Percentiles rank a stretch among this genome's conserved stretches.
phyloP scores from a whole-genome alignment of 2,888 invertebrate genomes.

The Pantelozetes paolii region DNA sequence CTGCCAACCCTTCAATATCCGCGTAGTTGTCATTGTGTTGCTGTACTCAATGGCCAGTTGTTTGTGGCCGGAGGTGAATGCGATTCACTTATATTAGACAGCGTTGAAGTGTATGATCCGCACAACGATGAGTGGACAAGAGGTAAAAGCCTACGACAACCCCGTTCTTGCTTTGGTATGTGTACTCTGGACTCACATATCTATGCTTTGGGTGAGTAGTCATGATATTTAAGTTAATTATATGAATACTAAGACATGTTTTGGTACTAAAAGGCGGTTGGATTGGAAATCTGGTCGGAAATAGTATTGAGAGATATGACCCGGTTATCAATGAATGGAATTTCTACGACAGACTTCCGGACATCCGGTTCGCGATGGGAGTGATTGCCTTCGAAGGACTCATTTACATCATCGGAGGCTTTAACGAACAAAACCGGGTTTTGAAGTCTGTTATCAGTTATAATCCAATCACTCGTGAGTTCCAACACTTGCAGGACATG shows the following conservation, averaged over 20 bases:
- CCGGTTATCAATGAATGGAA: conserved; percentile 73
- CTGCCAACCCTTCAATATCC: conserved; percentile 76
- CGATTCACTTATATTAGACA: conserved; percentile 52
- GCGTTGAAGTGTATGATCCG: conserved; percentile 52
- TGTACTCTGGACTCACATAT: conserved; percentile 75
- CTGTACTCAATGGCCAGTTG: conserved; percentile 74
- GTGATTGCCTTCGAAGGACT: conserved; percentile 75
- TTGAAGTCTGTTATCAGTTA: conserved; percentile 51
- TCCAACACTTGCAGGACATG: conserved; percentile 72
- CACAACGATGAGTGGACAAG: conserved; percentile 48
- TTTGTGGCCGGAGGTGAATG: conserved; percentile 80
- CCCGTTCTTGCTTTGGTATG: conserved; percentile 82
- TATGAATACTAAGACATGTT: too few relatives aligned
- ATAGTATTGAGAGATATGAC: conserved; percentile 80
- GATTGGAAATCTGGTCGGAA: conserved; percentile 86
- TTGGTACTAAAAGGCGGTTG: too few relatives aligned
- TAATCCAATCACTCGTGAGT: conserved; percentile 70
- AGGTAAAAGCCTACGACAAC: conserved; percentile 50
- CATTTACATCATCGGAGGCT: conserved; percentile 84
- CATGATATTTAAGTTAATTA: too few relatives aligned
- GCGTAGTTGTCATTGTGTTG: conserved; percentile 80
- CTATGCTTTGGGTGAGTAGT: conserved; percentile 85
- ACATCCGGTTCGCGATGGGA: conserved; percentile 86
- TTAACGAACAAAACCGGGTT: conserved; percentile 48
- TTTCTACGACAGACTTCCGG: conserved; percentile 70